Percentiles rank a stretch among this genome's conserved stretches.
Conservation (phyloP, 53 echinoderm and acorn worm species). For the Henricia sp. region DNA sequence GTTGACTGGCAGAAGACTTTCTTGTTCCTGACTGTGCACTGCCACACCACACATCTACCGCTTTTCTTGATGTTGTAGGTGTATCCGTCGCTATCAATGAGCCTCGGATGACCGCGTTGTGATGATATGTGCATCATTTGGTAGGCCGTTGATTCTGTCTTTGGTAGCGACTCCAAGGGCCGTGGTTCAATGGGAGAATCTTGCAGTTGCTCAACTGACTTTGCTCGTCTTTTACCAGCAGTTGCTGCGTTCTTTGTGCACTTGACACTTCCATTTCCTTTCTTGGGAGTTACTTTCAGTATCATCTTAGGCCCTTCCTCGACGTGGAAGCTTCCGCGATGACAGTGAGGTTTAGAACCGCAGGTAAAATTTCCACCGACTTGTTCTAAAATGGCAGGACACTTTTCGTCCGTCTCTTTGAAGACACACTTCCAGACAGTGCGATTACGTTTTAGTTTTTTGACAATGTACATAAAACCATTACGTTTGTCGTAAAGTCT, state of each 20-base stretch:
- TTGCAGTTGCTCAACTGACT: neutral
- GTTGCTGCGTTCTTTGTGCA: constrained; percentile 14
- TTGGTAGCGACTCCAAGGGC: neutral
- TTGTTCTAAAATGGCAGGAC: constrained; percentile 22
- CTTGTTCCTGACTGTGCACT: constrained; percentile 48
- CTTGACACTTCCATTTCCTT: constrained; percentile 5
- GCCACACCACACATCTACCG: constrained; percentile 3
- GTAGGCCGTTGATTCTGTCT: neutral
- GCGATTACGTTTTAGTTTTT: neutral
- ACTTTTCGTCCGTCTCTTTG: neutral
- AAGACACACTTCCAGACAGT: constrained; percentile 36
- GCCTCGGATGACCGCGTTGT: constrained; percentile 29
- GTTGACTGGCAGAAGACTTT: constrained; percentile 8
- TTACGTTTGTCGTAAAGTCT: constrained; percentile 23
- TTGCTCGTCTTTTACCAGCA: neutral
- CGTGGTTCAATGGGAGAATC: neutral
- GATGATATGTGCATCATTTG: constrained; percentile 17
- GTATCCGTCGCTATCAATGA: constrained; percentile 31
- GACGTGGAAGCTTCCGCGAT: neutral
- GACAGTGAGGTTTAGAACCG: constrained; percentile 27
- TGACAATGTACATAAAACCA: constrained; percentile 18
- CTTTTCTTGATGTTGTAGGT: constrained; percentile 33
- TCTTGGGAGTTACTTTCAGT: neutral
- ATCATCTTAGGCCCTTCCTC: neutral
- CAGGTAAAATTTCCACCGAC: neutral